Evolutionary conservation across 1,140 invertebrate genomes (phyloP).

Genomic region (Trachelipus rathkii): DNA sequence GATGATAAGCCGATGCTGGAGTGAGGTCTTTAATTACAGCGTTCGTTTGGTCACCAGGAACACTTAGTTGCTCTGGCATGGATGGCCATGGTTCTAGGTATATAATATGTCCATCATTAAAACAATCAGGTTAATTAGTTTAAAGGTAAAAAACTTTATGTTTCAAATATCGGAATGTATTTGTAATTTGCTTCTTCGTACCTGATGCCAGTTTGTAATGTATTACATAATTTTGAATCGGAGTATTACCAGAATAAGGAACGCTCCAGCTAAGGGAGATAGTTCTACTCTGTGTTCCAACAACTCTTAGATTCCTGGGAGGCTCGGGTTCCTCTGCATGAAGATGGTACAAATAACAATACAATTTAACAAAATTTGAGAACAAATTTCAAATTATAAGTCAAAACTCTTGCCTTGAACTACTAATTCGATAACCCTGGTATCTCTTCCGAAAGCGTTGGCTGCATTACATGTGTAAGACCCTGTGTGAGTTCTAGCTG

Average conservation of each 20-base stretch:
- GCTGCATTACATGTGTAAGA: constrained; percentile 45
- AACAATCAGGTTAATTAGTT: too few relatives aligned
- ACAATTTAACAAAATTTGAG: too few relatives aligned
- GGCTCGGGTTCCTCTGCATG: constrained; percentile 83
- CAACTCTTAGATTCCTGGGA: constrained; percentile 80
- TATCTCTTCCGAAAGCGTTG: constrained; percentile 44
- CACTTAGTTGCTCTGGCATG: constrained; percentile 38
- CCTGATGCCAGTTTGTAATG: constrained; percentile 88
- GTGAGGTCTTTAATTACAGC: constrained; percentile 64
- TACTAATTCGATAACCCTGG: constrained; percentile 33
- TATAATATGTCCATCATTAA: too few relatives aligned
- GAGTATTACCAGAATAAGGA: constrained; percentile 90
- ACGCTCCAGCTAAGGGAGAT: constrained; percentile 89
- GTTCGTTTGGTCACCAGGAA: constrained; percentile 41
- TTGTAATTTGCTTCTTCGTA: constrained; percentile 50
- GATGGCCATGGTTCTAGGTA: constrained; percentile 30
- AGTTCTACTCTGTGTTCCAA: constrained; percentile 82
- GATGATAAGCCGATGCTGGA: constrained; percentile 85
- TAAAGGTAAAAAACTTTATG: too few relatives aligned
- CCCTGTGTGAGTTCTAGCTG: constrained; percentile 37
- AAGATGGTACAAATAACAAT: too few relatives aligned
- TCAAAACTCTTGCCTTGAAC: constrained; percentile 34
- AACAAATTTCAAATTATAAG: background rate
- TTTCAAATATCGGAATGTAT: too few relatives aligned
- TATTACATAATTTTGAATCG: constrained; percentile 83